Percentiles rank a stretch among this genome's conserved stretches.
Conservation (phyloP, 2,113 vertebrate species). For the Oreochromis tanganicae region DNA sequence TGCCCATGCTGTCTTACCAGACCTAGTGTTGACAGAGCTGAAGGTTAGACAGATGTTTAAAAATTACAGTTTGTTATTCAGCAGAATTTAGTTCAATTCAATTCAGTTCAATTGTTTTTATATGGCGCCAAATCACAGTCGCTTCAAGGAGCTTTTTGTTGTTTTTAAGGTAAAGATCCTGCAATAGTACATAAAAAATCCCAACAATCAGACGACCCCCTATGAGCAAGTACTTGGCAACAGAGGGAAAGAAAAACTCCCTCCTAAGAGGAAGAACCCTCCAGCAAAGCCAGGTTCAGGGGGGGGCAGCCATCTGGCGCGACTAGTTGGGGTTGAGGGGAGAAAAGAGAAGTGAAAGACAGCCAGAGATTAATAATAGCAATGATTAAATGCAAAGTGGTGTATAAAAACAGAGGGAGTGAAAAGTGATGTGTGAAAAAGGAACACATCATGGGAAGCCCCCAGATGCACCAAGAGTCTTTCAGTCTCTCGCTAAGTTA, state of each 20-base stretch:
- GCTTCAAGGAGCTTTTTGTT: not conserved
- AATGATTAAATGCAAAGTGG: not conserved
- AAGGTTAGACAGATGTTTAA: not conserved
- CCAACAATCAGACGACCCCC: not conserved
- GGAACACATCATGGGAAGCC: not conserved
- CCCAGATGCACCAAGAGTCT: not conserved
- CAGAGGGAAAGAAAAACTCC: not conserved
- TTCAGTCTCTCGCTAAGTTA: not conserved
- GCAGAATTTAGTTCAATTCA: no score
- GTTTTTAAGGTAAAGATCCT: not conserved
- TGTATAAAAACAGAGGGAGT: not conserved
- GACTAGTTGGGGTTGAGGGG: not conserved
- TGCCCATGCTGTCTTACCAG: not conserved
- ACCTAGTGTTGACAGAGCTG: not conserved
- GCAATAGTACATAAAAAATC: not conserved
- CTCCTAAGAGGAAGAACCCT: not conserved
- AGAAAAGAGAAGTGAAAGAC: not conserved
- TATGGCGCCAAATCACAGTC: not conserved
- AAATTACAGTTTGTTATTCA: not conserved
- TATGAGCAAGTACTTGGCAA: not conserved
- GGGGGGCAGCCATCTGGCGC: rapidly evolving
- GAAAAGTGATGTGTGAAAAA: not conserved
- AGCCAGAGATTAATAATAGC: not conserved
- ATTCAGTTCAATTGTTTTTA: not conserved
- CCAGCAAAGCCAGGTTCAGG: not conserved